These are phyloP conservation scores for Montipora foliosa DNA, from an alignment of 64 coral and sea anemone species.

Conservation along the genomic window DNA sequence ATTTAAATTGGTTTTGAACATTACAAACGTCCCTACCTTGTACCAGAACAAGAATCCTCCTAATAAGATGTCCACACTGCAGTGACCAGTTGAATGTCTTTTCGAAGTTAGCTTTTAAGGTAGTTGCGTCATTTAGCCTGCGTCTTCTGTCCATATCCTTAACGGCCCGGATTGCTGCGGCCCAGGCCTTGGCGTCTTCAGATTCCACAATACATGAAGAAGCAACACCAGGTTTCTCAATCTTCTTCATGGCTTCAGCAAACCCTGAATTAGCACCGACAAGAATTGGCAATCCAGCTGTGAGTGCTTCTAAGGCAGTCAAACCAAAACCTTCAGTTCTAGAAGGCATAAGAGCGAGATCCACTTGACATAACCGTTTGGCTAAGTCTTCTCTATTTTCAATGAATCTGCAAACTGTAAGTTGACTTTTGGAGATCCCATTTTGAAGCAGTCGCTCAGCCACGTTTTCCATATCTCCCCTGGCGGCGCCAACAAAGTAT, in stretches of 20 bases:
- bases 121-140: neutral
- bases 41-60: neutral
- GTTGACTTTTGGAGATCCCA: neutral
- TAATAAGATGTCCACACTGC: neutral
- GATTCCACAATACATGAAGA: constrained; percentile 16
- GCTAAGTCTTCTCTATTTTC: neutral
- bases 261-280: constrained; percentile 7
- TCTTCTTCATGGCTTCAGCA: constrained; percentile 15
- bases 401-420: constrained; percentile 23
- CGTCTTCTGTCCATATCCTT: neutral
- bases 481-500: constrained; percentile 5
- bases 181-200: neutral
- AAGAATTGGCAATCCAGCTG: constrained; percentile 33
- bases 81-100: neutral
- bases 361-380: neutral
- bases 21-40: neutral
- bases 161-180: neutral
- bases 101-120: neutral
- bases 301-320: constrained; percentile 17
- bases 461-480: neutral
- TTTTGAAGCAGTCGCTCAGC: neutral
- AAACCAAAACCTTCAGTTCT: constrained; percentile 34
- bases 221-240: neutral
- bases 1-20: too few species aligned
- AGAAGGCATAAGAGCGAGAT: constrained; percentile 48